phyloP scores from a whole-genome alignment of 2,888 invertebrate species.

The Norana najaformis region DNA sequence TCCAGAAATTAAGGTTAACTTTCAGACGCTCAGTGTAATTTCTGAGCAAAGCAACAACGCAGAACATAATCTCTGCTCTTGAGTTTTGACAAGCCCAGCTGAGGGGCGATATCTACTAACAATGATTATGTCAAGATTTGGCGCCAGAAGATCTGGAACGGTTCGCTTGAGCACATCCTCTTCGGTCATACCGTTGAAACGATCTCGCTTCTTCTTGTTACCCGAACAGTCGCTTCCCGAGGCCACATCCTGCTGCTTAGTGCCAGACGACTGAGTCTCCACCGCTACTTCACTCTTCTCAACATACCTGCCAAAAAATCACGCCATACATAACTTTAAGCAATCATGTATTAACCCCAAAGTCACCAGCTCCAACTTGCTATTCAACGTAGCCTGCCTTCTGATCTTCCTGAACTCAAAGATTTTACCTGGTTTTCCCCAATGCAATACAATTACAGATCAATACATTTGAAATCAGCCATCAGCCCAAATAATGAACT shows the following conservation, averaged over 20 bases:
- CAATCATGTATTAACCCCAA: too few relatives aligned
- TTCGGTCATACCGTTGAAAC: conserved; percentile 75
- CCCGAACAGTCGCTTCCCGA: conserved; percentile 28
- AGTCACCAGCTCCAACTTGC: too few relatives aligned
- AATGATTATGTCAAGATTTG: conserved; percentile 95
- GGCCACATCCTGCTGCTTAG: not conserved
- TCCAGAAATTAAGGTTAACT: not conserved
- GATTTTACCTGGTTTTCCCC: too few relatives aligned
- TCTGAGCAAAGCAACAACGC: not conserved
- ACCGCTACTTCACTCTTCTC: not conserved
- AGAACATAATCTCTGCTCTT: too few relatives aligned
- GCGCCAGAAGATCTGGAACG: conserved; percentile 89
- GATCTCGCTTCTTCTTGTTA: conserved; percentile 65
- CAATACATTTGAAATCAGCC: too few relatives aligned
- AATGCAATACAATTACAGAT: too few relatives aligned
- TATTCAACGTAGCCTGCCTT: too few relatives aligned
- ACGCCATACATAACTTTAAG: not conserved
- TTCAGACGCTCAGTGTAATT: not conserved
- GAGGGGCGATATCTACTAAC: conserved; percentile 64
- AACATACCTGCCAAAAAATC: conserved; percentile 1
- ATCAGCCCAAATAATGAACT: too few relatives aligned
- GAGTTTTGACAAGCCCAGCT: not conserved
- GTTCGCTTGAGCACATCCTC: conserved; percentile 91
- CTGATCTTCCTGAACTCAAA: too few relatives aligned
- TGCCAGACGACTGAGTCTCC: not conserved